A percentile compares a stretch with the other conserved stretches of the same genome.
Conservation (phyloP, 2,888 invertebrate species). For the Xiphydria camelus region DNA sequence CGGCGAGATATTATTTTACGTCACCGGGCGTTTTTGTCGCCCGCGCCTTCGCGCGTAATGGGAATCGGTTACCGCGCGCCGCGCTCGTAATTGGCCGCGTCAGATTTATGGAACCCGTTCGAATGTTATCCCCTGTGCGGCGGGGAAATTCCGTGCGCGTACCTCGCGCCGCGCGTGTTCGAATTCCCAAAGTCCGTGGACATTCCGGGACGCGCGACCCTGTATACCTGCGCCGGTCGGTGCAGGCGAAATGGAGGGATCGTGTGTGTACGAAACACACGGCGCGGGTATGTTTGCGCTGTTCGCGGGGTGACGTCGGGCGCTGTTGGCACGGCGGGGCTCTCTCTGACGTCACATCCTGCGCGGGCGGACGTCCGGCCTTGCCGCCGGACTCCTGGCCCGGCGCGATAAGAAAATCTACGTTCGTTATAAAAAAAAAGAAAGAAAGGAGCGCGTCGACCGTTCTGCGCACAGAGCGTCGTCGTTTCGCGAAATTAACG, state of each 20-base stretch:
- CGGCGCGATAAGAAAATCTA: conserved; percentile 49
- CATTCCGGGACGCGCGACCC: too few relatives aligned
- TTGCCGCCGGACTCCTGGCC: conserved; percentile 49
- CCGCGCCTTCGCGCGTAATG: neutral
- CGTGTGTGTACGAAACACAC: neutral
- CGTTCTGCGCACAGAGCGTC: too few relatives aligned
- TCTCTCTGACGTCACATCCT: conserved; percentile 54
- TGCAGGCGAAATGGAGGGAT: too few relatives aligned
- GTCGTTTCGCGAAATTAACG: neutral
- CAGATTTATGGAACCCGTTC: conserved; percentile 7
- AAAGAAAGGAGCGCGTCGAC: conserved; percentile 6
- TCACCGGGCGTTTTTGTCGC: conserved; percentile 7
- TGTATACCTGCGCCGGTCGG: neutral
- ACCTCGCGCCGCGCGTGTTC: too few relatives aligned
- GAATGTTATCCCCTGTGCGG: too few relatives aligned
- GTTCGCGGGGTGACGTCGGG: conserved; percentile 23
- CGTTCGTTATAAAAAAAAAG: conserved; percentile 30
- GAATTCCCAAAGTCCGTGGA: too few relatives aligned
- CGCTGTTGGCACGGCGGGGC: neutral
- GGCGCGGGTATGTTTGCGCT: conserved; percentile 32
- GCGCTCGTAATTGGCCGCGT: neutral
- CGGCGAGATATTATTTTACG: conserved; percentile 16
- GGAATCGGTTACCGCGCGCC: neutral
- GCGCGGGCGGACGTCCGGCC: conserved; percentile 55
- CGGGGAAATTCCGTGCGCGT: too few relatives aligned